Evolutionary conservation across 2,888 invertebrate species (phyloP).

Genomic region (Deilephila porcellus): DNA sequence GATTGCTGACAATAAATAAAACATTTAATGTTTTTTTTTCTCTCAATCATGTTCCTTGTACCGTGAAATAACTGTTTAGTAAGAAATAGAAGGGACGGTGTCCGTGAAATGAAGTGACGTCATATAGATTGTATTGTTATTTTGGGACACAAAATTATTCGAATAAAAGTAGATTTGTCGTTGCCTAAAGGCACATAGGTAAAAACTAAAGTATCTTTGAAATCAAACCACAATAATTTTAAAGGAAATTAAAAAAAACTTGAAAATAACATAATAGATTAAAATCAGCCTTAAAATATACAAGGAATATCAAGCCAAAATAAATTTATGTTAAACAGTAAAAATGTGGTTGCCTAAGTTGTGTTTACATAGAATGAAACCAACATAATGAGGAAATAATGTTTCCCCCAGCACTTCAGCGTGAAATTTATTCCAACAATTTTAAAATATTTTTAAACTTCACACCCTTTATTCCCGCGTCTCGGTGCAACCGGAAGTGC

Average conservation of each 20-base stretch:
- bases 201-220: too few species aligned
- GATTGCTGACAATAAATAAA: neutral
- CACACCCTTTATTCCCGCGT: slow-evolving; percentile 24
- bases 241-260: too few species aligned
- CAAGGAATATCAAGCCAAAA: neutral
- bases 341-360: neutral
- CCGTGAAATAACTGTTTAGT: neutral
- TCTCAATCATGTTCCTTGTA: slow-evolving; percentile 4
- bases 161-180: too few species aligned
- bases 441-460: slow-evolving; percentile 11
- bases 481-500: slow-evolving; percentile 32
- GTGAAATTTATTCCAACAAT: slow-evolving; percentile 3
- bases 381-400: slow-evolving; percentile 5
- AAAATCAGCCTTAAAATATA: neutral
- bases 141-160: too few species aligned
- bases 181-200: too few species aligned
- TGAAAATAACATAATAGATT: too few species aligned
- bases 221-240: too few species aligned
- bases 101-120: too few species aligned
- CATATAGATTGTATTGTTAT: too few species aligned
- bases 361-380: neutral
- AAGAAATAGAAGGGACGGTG: too few species aligned
- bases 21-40: neutral
- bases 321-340: neutral
- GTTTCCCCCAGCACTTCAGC: neutral